Evolutionary conservation across 1,140 invertebrate genomes (phyloP).

Genomic region (Himalopsyche phryganea): DNA sequence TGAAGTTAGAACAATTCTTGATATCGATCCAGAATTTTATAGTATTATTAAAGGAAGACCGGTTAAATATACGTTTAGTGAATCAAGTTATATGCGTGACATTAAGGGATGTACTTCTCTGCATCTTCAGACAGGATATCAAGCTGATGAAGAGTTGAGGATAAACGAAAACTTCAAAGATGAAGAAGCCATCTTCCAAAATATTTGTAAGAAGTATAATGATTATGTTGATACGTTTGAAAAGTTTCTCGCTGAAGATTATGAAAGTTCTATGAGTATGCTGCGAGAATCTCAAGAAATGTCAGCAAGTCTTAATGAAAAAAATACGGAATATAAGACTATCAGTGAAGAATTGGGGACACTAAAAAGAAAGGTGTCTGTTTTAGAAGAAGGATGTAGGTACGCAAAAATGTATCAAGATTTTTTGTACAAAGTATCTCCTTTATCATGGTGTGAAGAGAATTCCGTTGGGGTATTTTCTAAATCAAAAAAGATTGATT

Average conservation of each 20-base stretch:
- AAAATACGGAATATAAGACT: slow-evolving; percentile 51
- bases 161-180: slow-evolving; percentile 58
- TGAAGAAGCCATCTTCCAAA: slow-evolving; percentile 54
- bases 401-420: slow-evolving; percentile 61
- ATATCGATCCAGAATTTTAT: slow-evolving; percentile 62
- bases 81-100: slow-evolving; percentile 55
- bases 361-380: slow-evolving; percentile 57
- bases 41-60: slow-evolving; percentile 54
- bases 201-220: slow-evolving; percentile 54
- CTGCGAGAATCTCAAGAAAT: slow-evolving; percentile 53
- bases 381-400: slow-evolving; percentile 59
- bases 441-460: slow-evolving; percentile 55
- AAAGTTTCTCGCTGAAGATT: slow-evolving; percentile 59
- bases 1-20: slow-evolving; percentile 49
- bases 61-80: slow-evolving; percentile 52
- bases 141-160: slow-evolving; percentile 57
- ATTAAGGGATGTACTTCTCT: slow-evolving; percentile 53
- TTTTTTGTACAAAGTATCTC: slow-evolving; percentile 59
- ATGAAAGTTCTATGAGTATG: slow-evolving; percentile 57
- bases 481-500: slow-evolving; percentile 9
- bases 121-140: slow-evolving; percentile 54
- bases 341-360: slow-evolving; percentile 49
- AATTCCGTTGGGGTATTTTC: slow-evolving; percentile 33
- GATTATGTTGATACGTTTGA: slow-evolving; percentile 59
- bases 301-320: slow-evolving; percentile 46